These are phyloP conservation scores for Clistopyga incitator DNA, from an alignment of 2,888 invertebrate species.

Conservation along the genomic window DNA sequence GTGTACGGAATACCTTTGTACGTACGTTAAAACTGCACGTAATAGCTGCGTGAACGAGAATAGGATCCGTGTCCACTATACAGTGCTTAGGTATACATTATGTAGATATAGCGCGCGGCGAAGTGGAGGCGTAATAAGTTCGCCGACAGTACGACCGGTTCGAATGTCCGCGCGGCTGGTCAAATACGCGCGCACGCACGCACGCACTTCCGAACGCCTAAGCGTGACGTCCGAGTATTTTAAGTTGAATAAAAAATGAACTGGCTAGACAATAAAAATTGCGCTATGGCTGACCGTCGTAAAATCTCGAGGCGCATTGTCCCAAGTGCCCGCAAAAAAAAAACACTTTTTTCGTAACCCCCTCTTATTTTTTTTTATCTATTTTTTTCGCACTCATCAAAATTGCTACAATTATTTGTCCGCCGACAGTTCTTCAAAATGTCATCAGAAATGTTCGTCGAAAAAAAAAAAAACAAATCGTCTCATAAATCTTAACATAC, in stretches of 20 bases:
- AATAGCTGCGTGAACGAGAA: conserved; percentile 55
- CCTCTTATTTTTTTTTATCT: neutral
- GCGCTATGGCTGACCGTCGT: conserved; percentile 4
- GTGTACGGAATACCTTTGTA: conserved; percentile 22
- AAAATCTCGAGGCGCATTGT: conserved; percentile 3
- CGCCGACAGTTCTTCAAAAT: too few species aligned
- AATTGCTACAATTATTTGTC: too few species aligned
- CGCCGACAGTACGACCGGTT: conserved; percentile 47
- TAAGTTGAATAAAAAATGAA: conserved; percentile 12
- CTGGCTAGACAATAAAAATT: conserved; percentile 9
- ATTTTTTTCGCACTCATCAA: too few species aligned
- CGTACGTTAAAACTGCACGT: conserved; percentile 50
- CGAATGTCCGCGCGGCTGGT: conserved; percentile 35
- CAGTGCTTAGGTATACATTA: conserved; percentile 9
- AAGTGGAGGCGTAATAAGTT: conserved; percentile 61
- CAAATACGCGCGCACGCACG: conserved; percentile 20
- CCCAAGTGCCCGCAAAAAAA: neutral
- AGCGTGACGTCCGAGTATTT: conserved; percentile 35
- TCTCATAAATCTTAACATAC: too few species aligned
- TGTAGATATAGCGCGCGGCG: conserved; percentile 43
- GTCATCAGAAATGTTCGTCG: too few species aligned
- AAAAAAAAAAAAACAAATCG: neutral
- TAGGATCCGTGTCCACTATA: conserved; percentile 43
- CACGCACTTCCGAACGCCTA: conserved; percentile 3
- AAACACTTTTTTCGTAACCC: neutral